Evolutionary conservation across 2,797 vertebrate genomes (phyloP), one percentile per base, ranked within the genome.

Genomic region (Arrhamphus sclerolepis): DNA sequence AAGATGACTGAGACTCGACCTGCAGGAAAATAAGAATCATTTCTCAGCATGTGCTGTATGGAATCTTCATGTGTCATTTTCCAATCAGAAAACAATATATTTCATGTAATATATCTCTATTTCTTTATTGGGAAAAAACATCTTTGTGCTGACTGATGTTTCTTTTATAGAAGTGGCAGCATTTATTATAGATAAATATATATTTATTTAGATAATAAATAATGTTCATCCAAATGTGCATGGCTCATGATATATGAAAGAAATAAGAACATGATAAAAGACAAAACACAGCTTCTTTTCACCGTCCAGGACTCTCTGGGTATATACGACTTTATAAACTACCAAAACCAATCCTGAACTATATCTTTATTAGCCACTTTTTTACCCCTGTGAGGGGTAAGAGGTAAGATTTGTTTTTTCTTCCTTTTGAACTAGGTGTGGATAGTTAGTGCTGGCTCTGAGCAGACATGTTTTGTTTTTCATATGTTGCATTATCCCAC

Each of bases 381-480:
- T 26, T 16, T 28, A 17, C 10, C 6, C 24, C 24, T 26, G 2
- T 26, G 3, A 26, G 24, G 6, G 24, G 24, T 26, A 26, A 46
- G 28, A 56, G 38, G 39, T 11, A 31, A 28, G 21, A 10, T 43
- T 6, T 13, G 43, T 26, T 4, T 18, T 10, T 43, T 7, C 26
- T 31, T 21, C 6, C 53, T 9, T 31, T 21, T 24, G 20, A 55
- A 44, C 46, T 42, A 39, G 41, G 55, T 60, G 46, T 41, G 19
- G 34, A 46, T 38, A 66, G 53, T 69, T 51, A 48, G 66, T 43
- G 58, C 14, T 0, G 28, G 38, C 22, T 46, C 22, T 46, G 42
- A 69, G 77, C 55, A 28, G 56, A 67, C 65, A 56, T 7, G 5
- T 62, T n/a, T n/a, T n/a, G n/a, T 59, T 54, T 44, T 58, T 62